Percentiles rank a stretch among this genome's conserved stretches.
Evolutionary conservation across 2,113 vertebrate genomes (phyloP).

Genomic region (Pyxicephalus adspersus): DNA sequence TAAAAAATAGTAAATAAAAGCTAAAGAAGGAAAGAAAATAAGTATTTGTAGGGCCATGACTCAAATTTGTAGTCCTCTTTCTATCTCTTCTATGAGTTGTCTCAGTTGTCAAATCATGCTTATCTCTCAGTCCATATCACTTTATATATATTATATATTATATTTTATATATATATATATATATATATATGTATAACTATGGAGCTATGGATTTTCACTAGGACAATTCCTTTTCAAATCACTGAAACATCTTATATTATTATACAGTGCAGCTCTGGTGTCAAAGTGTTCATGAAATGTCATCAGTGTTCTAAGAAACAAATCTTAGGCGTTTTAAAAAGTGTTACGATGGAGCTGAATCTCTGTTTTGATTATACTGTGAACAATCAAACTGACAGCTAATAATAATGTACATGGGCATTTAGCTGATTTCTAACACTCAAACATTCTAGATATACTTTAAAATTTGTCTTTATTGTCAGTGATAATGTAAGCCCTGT

Average conservation of each 20-base stretch:
- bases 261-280: constrained; percentile 58
- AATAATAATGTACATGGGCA: constrained; percentile 64
- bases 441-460: constrained; percentile 58
- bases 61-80: too few relatives aligned
- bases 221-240: constrained; percentile 42
- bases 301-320: constrained; percentile 62
- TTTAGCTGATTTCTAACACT: constrained; percentile 64
- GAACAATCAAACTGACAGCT: constrained; percentile 61
- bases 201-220: constrained; percentile 11
- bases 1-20: too few relatives aligned
- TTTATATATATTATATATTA: too few relatives aligned
- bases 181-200: too few relatives aligned
- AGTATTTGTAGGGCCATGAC: too few relatives aligned
- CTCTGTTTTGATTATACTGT: constrained; percentile 65
- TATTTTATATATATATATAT: too few relatives aligned
- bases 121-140: too few relatives aligned
- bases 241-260: constrained; percentile 36
- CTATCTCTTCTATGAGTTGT: too few relatives aligned
- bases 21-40: too few relatives aligned
- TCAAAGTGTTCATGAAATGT: constrained; percentile 65
- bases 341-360: constrained; percentile 59
- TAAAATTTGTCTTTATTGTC: constrained; percentile 52
- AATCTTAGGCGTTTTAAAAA: constrained; percentile 60
- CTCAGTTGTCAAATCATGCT: too few relatives aligned
- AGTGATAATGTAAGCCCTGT: constrained; percentile 46